These are phyloP conservation scores for Riparia riparia DNA, from an alignment of 2,113 vertebrate species.

Conservation along the genomic window DNA sequence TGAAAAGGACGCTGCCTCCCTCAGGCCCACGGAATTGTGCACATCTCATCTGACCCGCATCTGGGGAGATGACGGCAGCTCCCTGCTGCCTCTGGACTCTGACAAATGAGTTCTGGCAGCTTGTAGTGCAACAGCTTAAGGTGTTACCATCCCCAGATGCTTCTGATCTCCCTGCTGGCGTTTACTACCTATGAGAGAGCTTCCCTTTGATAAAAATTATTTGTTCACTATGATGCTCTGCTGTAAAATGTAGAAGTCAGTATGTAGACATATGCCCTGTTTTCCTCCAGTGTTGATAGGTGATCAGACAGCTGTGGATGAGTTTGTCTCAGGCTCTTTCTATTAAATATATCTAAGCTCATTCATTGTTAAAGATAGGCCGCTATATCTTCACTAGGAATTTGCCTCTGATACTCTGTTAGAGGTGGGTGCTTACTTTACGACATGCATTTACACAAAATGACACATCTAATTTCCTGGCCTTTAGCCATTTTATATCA, in stretches of 20 bases:
- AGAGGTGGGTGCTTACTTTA: background rate
- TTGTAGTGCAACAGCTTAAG: background rate
- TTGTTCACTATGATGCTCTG: background rate
- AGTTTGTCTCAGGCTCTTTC: background rate
- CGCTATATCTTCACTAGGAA: background rate
- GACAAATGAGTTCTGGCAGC: slow-evolving; percentile 30
- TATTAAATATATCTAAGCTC: background rate
- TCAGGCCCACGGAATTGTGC: background rate
- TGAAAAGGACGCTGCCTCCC: background rate
- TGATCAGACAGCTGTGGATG: background rate
- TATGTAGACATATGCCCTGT: background rate
- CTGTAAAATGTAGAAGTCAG: background rate
- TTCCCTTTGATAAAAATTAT: background rate
- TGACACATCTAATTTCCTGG: background rate
- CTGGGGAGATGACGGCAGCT: background rate
- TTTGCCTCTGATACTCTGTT: background rate
- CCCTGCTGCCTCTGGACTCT: background rate
- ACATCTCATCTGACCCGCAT: background rate
- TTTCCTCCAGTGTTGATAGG: background rate
- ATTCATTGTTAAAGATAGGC: background rate
- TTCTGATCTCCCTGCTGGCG: slow-evolving; percentile 4
- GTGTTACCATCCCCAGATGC: slow-evolving; percentile 26
- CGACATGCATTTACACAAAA: background rate
- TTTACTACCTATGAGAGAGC: background rate
- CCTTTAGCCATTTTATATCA: background rate